Conservation (phyloP, 2,888 invertebrate genomes). For the Lysandra coridon region DNA sequence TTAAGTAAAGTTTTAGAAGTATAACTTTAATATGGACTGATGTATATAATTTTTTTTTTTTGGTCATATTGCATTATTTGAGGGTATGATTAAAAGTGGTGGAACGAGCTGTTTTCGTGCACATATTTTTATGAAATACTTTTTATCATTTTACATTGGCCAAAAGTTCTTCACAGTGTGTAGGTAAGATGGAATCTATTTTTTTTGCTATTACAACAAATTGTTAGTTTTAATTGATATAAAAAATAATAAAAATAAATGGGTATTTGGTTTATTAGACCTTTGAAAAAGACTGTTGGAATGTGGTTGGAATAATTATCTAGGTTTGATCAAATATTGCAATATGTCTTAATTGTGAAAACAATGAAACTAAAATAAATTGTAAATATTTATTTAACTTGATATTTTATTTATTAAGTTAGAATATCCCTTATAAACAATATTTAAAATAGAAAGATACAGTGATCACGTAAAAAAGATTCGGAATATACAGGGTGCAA, state of each 20-base stretch:
- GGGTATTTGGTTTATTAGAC: background rate
- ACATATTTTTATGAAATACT: background rate
- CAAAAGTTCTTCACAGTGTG: background rate
- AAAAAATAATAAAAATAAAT: background rate
- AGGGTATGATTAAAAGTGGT: constrained; percentile 38
- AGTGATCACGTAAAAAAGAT: too few relatives aligned
- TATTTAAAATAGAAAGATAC: too few relatives aligned
- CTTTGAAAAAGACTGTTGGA: constrained; percentile 34
- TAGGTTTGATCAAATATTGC: constrained; percentile 42
- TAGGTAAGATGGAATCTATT: background rate
- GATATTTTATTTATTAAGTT: constrained; percentile 25
- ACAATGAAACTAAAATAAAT: constrained; percentile 58
- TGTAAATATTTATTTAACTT: constrained; percentile 70
- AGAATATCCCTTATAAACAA: background rate
- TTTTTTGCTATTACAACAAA: background rate
- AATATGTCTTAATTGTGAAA: constrained; percentile 46
- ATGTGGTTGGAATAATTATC: constrained; percentile 34
- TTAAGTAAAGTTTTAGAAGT: constrained; percentile 33
- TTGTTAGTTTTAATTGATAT: background rate
- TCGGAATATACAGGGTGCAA: too few relatives aligned
- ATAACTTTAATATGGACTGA: constrained; percentile 48
- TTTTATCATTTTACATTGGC: background rate
- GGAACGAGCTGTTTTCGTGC: background rate
- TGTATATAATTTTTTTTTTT: constrained; percentile 46
- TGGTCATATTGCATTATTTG: constrained; percentile 48